A percentile compares a stretch with the other conserved stretches of the same genome.
These are phyloP conservation scores for Hoplostethus mediterraneus DNA, from an alignment of 2,797 vertebrate genomes.

Conservation along the genomic window DNA sequence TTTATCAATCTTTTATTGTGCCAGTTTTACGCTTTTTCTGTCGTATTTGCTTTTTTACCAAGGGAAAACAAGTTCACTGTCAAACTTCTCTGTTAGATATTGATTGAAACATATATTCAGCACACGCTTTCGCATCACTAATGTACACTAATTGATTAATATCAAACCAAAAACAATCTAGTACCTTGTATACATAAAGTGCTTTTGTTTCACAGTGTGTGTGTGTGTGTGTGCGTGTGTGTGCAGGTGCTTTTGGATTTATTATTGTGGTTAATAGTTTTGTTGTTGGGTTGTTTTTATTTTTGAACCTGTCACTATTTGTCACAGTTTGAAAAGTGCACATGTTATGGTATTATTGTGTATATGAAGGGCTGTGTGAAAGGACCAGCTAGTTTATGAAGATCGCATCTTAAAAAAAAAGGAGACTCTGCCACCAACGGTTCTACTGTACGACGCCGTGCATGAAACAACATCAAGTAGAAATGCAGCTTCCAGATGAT, in stretches of 20 bases:
- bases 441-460: constrained; percentile 63
- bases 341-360: constrained; percentile 77
- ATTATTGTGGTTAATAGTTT: constrained; percentile 76
- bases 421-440: constrained; percentile 44
- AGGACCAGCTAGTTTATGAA: constrained; percentile 70
- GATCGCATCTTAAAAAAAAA: constrained; percentile 66
- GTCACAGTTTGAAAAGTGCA: constrained; percentile 79
- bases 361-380: constrained; percentile 82
- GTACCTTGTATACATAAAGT: constrained; percentile 83
- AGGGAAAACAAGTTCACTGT: constrained; percentile 64
- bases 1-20: constrained; percentile 80
- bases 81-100: constrained; percentile 75
- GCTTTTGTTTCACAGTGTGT: constrained; percentile 81
- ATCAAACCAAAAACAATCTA: constrained; percentile 86
- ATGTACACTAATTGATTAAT: constrained; percentile 86
- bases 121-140: constrained; percentile 83
- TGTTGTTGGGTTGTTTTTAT: constrained; percentile 73
- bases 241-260: constrained; percentile 82
- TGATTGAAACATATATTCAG: constrained; percentile 79
- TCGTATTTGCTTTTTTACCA: constrained; percentile 77
- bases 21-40: constrained; percentile 80
- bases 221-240: constrained; percentile 72
- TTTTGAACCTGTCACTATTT: constrained; percentile 75
- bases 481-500: constrained; percentile 48
- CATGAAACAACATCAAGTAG: constrained; percentile 65